phyloP scores from a whole-genome alignment of 1,140 invertebrate species.

The Eumaeus atala region DNA sequence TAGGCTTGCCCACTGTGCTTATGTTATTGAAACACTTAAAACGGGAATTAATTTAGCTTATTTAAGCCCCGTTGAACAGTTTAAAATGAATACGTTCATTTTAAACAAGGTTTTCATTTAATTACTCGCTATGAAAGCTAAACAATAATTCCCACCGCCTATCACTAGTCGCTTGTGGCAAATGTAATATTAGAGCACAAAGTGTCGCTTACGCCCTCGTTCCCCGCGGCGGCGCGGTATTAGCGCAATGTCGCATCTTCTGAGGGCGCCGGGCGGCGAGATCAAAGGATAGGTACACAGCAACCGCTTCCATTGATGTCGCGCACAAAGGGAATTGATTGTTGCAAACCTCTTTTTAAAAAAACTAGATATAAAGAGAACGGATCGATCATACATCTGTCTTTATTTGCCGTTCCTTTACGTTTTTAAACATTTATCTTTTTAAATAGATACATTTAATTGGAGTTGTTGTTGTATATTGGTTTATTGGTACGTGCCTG shows the following conservation, averaged over 20 bases:
- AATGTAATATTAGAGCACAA: neutral
- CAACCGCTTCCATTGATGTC: conserved; percentile 69
- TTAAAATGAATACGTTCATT: no score
- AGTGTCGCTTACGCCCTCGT: conserved; percentile 45
- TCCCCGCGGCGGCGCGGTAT: conserved; percentile 45
- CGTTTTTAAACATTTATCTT: neutral
- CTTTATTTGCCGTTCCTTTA: conserved; percentile 36
- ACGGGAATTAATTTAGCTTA: no score
- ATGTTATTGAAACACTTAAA: no score
- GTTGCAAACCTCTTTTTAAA: conserved; percentile 67
- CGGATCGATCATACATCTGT: conserved; percentile 60
- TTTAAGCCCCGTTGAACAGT: no score
- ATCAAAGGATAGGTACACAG: conserved; percentile 70
- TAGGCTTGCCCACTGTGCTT: no score
- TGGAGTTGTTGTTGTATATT: no score
- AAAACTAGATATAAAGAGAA: conserved; percentile 47
- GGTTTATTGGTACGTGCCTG: no score
- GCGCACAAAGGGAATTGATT: conserved; percentile 71
- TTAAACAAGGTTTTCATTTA: conserved; percentile 2
- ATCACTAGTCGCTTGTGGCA: neutral
- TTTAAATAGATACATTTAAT: no score
- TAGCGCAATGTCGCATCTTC: conserved; percentile 69
- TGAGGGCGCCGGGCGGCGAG: conserved; percentile 49
- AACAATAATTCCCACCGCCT: no score
- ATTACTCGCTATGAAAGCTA: neutral